Evolutionary conservation across 2,797 vertebrate genomes (phyloP).

Genomic region (Bradypodion pumilum): DNA sequence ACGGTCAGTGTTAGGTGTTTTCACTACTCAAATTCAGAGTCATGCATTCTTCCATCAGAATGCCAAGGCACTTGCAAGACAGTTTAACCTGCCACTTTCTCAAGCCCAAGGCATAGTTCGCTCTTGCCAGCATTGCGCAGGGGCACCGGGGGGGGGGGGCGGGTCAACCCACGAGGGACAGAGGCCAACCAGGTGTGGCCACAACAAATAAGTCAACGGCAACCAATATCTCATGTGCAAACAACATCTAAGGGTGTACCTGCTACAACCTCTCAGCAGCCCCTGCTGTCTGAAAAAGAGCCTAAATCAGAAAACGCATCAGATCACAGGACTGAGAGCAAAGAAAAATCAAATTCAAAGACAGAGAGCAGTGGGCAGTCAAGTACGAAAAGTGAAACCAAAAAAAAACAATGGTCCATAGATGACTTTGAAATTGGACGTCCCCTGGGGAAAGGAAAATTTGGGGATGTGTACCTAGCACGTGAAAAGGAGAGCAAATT

Average conservation of each 20-base stretch:
- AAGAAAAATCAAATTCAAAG: conserved; percentile 54
- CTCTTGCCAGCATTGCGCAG: too few species aligned
- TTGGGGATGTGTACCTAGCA: conserved; percentile 96
- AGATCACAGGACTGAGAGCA: conserved; percentile 36
- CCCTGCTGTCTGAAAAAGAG: conserved; percentile 55
- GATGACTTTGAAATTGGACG: conserved; percentile 97
- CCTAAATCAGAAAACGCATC: conserved; percentile 60
- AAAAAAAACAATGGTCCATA: conserved; percentile 87
- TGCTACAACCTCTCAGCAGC: conserved; percentile 51
- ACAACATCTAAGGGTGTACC: conserved; percentile 19
- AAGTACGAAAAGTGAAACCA: conserved; percentile 70
- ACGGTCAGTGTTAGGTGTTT: too few species aligned
- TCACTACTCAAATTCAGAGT: too few species aligned
- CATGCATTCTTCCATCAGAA: too few species aligned
- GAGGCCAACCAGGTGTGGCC: too few species aligned
- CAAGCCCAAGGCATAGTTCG: too few species aligned
- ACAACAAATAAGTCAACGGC: conserved; percentile 41
- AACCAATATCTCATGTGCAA: conserved; percentile 36
- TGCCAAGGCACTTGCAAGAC: too few species aligned
- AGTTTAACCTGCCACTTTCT: too few species aligned
- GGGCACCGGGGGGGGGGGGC: too few species aligned
- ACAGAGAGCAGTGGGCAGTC: conserved; percentile 37
- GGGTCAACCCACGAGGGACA: too few species aligned
- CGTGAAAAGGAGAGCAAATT: conserved; percentile 93
- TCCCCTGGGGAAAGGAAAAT: conserved; percentile 96